These are phyloP conservation scores for Cheilosia impressa DNA, from an alignment of 2,888 invertebrate species.

Conservation along the genomic window DNA sequence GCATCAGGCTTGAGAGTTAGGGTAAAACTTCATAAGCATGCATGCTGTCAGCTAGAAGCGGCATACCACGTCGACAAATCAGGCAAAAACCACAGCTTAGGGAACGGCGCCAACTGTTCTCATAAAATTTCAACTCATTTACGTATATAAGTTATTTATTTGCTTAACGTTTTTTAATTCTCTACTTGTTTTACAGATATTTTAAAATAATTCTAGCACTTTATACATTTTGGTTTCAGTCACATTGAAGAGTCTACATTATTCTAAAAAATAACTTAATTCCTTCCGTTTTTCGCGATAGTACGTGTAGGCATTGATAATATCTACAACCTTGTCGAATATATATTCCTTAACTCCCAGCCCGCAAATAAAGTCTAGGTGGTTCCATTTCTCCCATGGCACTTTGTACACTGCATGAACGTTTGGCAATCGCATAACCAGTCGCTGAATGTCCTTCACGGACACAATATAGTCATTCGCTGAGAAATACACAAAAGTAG, in stretches of 20 bases:
- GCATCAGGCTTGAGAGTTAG: too few relatives aligned
- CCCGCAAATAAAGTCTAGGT: conserved; percentile 82
- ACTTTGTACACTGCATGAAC: conserved; percentile 80
- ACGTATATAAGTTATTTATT: background rate
- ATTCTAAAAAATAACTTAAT: conserved; percentile 35
- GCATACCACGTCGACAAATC: too few relatives aligned
- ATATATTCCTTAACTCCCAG: conserved; percentile 81
- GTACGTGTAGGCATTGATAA: conserved; percentile 80
- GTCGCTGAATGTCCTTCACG: conserved; percentile 80
- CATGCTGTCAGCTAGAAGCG: too few relatives aligned
- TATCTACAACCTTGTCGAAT: conserved; percentile 81
- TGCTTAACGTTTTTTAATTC: background rate
- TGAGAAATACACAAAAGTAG: conserved; percentile 81
- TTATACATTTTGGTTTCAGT: conserved; percentile 47
- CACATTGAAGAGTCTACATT: conserved; percentile 35
- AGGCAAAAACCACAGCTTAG: too few relatives aligned
- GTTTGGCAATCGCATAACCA: conserved; percentile 79
- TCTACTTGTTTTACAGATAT: background rate
- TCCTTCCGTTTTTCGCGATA: conserved; percentile 67
- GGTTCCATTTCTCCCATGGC: conserved; percentile 82
- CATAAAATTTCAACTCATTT: too few relatives aligned
- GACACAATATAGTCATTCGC: conserved; percentile 82
- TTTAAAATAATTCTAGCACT: background rate
- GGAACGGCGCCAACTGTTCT: too few relatives aligned
- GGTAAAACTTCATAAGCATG: too few relatives aligned